phyloP scores from a whole-genome alignment of 2,113 vertebrate genomes.

The Propithecus coquereli region DNA sequence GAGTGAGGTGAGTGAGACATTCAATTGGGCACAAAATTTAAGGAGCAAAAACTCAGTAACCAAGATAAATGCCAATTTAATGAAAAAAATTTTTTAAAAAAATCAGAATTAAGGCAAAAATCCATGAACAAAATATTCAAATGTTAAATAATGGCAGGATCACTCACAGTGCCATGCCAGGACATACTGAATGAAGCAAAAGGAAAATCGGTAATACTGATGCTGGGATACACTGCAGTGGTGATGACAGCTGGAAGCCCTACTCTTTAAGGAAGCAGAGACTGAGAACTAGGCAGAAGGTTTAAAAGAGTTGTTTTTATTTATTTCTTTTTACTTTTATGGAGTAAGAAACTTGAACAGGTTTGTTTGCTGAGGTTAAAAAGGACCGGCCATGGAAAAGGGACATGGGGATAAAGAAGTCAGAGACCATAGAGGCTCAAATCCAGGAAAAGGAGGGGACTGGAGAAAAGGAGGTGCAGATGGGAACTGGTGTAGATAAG shows the following conservation, averaged over 20 bases:
- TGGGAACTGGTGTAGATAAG: too few species aligned
- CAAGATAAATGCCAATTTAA: background rate
- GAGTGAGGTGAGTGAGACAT: rapidly evolving
- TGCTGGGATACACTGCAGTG: background rate
- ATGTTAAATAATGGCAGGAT: background rate
- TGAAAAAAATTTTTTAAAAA: background rate
- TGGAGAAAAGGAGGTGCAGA: background rate
- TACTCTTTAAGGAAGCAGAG: background rate
- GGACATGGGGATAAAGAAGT: background rate
- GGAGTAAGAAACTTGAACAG: background rate
- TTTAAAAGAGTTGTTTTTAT: background rate
- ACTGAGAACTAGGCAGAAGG: background rate
- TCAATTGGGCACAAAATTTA: background rate
- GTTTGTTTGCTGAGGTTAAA: background rate
- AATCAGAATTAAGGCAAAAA: background rate
- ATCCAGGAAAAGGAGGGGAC: rapidly evolving
- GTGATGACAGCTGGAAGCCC: rapidly evolving
- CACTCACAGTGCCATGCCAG: background rate
- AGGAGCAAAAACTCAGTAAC: background rate
- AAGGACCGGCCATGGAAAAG: background rate
- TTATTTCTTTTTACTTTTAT: background rate
- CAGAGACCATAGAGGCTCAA: background rate
- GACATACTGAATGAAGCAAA: background rate
- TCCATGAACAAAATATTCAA: background rate
- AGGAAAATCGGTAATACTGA: background rate